These are phyloP conservation scores for Arbacia lixula DNA, from an alignment of 53 echinoderm and acorn worm genomes.

Conservation along the genomic window DNA sequence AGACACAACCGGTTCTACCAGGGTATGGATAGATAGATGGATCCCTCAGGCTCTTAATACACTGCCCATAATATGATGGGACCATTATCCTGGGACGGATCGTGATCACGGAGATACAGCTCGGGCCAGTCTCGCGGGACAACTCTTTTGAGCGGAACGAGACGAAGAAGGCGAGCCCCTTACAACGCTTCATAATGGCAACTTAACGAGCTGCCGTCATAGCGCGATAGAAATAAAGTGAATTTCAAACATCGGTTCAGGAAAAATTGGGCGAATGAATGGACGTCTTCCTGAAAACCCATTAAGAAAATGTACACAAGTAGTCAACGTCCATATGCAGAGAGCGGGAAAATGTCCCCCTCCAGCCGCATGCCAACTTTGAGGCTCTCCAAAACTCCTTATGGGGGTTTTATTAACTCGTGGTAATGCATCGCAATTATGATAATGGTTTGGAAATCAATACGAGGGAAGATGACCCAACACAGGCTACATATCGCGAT, in stretches of 20 bases:
- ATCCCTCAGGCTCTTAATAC: too few species aligned
- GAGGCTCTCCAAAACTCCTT: conserved; percentile 60
- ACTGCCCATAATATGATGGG: too few species aligned
- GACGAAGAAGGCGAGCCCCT: conserved; percentile 1
- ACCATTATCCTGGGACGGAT: conserved; percentile 8
- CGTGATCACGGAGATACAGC: conserved; percentile 28
- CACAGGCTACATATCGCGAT: conserved; percentile 50
- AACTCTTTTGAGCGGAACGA: neutral
- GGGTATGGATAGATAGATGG: too few species aligned
- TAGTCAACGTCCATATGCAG: conserved; percentile 51
- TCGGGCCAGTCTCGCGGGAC: conserved; percentile 3
- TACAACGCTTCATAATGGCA: conserved; percentile 33
- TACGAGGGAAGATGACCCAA: conserved; percentile 45
- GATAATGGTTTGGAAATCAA: conserved; percentile 60
- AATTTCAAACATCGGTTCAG: neutral
- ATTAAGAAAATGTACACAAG: conserved; percentile 64
- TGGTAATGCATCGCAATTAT: conserved; percentile 65
- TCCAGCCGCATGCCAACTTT: conserved; percentile 52
- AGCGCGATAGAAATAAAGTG: conserved; percentile 12
- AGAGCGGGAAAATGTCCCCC: conserved; percentile 50
- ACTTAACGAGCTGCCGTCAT: conserved; percentile 49
- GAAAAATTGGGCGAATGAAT: conserved; percentile 54
- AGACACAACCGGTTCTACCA: too few species aligned
- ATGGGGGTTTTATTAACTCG: conserved; percentile 65
- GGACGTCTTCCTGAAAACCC: conserved; percentile 52